phyloP scores from a whole-genome alignment of 2,113 vertebrate genomes.

The Gyps fulvus region DNA sequence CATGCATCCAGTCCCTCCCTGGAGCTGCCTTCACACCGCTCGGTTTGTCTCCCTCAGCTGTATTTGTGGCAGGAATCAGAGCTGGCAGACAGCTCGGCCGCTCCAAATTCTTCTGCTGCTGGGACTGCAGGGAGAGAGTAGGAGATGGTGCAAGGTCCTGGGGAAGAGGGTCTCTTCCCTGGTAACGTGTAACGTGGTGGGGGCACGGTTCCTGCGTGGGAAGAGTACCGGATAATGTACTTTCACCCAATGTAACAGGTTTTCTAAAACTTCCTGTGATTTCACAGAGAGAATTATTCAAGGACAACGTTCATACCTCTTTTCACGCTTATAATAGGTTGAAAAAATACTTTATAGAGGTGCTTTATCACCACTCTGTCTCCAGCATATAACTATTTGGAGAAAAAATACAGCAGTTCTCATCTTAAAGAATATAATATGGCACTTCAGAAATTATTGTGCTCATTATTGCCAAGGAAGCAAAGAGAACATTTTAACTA shows the following conservation, averaged over 20 bases:
- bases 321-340: background rate
- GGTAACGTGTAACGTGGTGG: fast-evolving
- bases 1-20: background rate
- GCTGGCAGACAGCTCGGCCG: background rate
- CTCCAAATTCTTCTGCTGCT: background rate
- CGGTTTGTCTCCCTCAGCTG: background rate
- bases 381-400: background rate
- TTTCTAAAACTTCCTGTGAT: background rate
- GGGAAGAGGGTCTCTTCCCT: background rate
- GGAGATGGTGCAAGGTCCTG: background rate
- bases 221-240: background rate
- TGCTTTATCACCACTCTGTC: background rate
- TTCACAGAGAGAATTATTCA: background rate
- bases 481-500: background rate
- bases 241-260: background rate
- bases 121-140: background rate
- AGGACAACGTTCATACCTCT: background rate
- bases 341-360: background rate
- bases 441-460: background rate
- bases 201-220: too few relatives aligned
- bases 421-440: background rate
- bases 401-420: background rate
- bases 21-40: background rate
- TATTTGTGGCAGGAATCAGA: background rate
- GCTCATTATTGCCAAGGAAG: background rate